Conservation (phyloP, 2,797 vertebrate genomes). For the Pteronotus mesoamericanus region DNA sequence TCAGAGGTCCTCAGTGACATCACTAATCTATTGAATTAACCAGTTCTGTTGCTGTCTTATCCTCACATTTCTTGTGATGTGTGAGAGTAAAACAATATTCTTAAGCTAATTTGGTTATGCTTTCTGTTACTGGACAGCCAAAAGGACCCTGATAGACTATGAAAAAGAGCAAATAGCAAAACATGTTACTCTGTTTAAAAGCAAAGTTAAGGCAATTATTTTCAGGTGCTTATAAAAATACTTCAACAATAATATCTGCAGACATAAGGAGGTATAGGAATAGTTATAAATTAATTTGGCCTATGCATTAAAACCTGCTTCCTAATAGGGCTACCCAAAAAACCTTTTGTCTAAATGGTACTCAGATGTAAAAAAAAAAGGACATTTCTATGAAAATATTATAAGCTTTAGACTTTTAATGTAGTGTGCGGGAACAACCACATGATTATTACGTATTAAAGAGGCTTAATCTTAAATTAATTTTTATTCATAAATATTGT, state of each 20-base stretch:
- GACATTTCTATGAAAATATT: background rate
- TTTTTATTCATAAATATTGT: slow-evolving; percentile 18
- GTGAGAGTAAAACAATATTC: slow-evolving; percentile 4
- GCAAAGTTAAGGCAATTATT: slow-evolving; percentile 2
- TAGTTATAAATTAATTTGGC: background rate
- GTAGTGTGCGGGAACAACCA: background rate
- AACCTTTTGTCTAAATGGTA: background rate
- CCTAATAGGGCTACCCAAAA: background rate
- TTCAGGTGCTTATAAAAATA: slow-evolving; percentile 19
- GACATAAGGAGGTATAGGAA: background rate
- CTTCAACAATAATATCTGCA: background rate
- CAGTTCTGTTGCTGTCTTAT: background rate
- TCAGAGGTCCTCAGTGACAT: background rate
- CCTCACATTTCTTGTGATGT: background rate
- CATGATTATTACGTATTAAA: background rate
- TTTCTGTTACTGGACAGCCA: background rate
- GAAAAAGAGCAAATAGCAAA: slow-evolving; percentile 13
- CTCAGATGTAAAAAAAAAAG: background rate
- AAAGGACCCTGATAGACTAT: background rate
- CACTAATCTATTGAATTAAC: background rate
- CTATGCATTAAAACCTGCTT: background rate
- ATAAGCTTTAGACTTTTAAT: background rate
- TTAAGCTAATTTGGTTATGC: background rate
- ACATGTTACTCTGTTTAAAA: slow-evolving; percentile 1
- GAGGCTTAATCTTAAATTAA: background rate